phyloP scores from a whole-genome alignment of 2,888 invertebrate species.

The Nebria salina region DNA sequence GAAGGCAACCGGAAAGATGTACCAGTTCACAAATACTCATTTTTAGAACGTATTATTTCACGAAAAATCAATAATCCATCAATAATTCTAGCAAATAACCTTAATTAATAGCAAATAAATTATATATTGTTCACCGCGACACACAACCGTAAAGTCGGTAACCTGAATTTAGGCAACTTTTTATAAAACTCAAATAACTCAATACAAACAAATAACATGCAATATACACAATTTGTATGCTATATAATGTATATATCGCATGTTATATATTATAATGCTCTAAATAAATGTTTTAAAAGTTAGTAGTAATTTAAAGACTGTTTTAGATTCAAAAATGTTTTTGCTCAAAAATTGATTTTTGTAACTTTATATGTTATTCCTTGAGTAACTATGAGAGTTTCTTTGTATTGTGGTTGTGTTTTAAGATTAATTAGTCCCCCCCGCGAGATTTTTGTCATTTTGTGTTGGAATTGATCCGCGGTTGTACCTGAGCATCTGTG shows the following conservation, averaged over 20 bases:
- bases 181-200: neutral
- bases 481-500: neutral
- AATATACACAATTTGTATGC: neutral
- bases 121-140: slow-evolving; percentile 8
- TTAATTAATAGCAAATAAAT: slow-evolving; percentile 13
- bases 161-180: slow-evolving; percentile 24
- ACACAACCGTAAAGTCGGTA: slow-evolving; percentile 18
- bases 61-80: slow-evolving; percentile 29
- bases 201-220: neutral
- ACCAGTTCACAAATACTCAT: slow-evolving; percentile 39
- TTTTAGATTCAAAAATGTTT: too few relatives aligned
- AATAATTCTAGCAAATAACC: slow-evolving; percentile 13
- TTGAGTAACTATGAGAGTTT: neutral
- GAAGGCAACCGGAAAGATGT: slow-evolving; percentile 47
- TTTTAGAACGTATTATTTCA: slow-evolving; percentile 18
- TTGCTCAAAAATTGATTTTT: too few relatives aligned
- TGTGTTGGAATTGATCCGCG: neutral
- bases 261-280: too few relatives aligned
- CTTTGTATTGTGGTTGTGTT: neutral
- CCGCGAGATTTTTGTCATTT: neutral
- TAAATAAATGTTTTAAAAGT: too few relatives aligned
- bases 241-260: too few relatives aligned
- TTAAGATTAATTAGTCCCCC: neutral
- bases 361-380: too few relatives aligned
- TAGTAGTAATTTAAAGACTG: too few relatives aligned